Conservation (phyloP, 1,140 invertebrate species). For the Bombus superbus region DNA sequence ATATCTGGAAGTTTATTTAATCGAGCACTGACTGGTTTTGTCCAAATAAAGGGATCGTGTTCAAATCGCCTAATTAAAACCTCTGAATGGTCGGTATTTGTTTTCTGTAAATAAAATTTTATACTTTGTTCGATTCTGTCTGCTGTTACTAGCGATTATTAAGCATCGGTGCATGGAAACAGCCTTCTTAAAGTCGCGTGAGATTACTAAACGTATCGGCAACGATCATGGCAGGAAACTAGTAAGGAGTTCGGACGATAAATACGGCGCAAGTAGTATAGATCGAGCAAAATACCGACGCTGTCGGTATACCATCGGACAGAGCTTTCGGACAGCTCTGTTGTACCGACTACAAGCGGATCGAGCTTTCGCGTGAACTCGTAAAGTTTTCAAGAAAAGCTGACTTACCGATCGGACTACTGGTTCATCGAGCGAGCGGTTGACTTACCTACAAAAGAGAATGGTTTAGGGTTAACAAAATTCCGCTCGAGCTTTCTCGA, state of each 20-base stretch:
- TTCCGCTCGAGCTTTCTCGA: background rate
- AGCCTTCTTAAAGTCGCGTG: background rate
- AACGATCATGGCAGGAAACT: background rate
- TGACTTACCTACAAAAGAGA: constrained; percentile 68
- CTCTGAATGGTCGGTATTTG: too few relatives aligned
- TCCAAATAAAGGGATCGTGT: too few relatives aligned
- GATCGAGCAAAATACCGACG: constrained; percentile 11
- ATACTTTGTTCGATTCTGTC: too few relatives aligned
- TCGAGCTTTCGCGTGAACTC: constrained; percentile 40
- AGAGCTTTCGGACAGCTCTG: background rate
- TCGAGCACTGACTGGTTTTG: background rate
- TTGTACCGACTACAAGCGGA: constrained; percentile 38
- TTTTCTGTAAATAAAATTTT: too few relatives aligned
- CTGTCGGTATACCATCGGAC: constrained; percentile 20
- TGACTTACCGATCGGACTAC: constrained; percentile 61
- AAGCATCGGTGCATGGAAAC: background rate
- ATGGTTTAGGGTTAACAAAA: constrained; percentile 1
- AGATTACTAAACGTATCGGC: background rate
- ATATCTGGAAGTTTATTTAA: too few relatives aligned
- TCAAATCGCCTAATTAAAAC: too few relatives aligned
- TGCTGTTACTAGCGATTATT: background rate
- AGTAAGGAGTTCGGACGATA: background rate
- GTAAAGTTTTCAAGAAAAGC: constrained; percentile 54
- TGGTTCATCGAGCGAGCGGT: constrained; percentile 13
- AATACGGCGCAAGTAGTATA: constrained; percentile 41